Conservation (phyloP, 2,888 invertebrate species). For the Melinaea menophilus region DNA sequence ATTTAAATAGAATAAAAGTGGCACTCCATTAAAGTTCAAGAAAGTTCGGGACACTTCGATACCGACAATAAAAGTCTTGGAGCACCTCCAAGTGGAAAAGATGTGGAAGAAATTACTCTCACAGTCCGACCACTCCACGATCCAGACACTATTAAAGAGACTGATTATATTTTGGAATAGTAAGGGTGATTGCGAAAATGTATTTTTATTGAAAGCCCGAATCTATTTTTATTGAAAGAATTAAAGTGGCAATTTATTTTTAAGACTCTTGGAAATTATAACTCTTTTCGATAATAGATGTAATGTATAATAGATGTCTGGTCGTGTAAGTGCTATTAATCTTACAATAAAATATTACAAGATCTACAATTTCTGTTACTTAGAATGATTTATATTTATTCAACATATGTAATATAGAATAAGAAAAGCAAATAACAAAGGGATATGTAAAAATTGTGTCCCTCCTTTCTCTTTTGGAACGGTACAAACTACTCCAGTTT, state of each 20-base stretch:
- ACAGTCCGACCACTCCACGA: slow-evolving; percentile 37
- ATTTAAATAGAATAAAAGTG: slow-evolving; percentile 39
- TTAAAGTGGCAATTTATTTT: too few species aligned
- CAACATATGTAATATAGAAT: too few species aligned
- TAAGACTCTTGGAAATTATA: too few species aligned
- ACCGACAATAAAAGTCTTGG: slow-evolving; percentile 67
- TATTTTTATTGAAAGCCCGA: slow-evolving; percentile 11
- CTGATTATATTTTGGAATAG: slow-evolving; percentile 16
- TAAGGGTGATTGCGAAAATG: slow-evolving; percentile 8
- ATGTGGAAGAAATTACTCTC: slow-evolving; percentile 48
- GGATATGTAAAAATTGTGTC: background rate
- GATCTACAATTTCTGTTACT: too few species aligned
- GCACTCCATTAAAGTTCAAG: slow-evolving; percentile 52
- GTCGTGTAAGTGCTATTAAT: too few species aligned
- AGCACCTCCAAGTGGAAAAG: slow-evolving; percentile 65
- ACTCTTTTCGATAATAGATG: too few species aligned
- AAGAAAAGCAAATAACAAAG: too few species aligned
- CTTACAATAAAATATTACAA: too few species aligned
- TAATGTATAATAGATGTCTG: too few species aligned
- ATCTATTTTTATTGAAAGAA: too few species aligned
- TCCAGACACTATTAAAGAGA: slow-evolving; percentile 38
- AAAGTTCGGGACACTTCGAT: slow-evolving; percentile 49
- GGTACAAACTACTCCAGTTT: slow-evolving; percentile 2
- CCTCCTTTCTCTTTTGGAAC: slow-evolving; percentile 5
- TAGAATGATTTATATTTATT: too few species aligned